Conservation (phyloP, 2,113 vertebrate species). For the Cyanoderma ruficeps region DNA sequence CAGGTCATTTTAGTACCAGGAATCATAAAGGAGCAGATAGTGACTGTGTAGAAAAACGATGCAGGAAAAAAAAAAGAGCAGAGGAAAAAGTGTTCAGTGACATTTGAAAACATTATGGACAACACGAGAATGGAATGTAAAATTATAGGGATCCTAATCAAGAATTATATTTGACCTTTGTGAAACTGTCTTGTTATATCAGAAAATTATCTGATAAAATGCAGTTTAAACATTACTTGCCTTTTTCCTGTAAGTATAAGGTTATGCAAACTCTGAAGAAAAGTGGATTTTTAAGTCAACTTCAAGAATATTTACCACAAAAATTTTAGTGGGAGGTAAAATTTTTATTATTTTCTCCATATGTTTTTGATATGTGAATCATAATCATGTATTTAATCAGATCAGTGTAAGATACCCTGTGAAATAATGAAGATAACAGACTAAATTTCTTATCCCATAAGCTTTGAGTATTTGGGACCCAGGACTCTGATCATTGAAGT, state of each 20-base stretch:
- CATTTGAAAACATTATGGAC: background rate
- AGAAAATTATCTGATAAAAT: background rate
- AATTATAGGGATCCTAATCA: background rate
- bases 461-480: background rate
- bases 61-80: background rate
- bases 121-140: background rate
- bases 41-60: background rate
- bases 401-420: background rate
- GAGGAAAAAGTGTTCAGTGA: background rate
- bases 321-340: background rate
- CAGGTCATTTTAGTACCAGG: background rate
- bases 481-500: background rate
- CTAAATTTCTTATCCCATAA: background rate
- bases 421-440: background rate
- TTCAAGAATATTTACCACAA: background rate
- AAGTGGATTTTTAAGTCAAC: background rate
- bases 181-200: background rate
- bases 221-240: background rate
- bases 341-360: background rate
- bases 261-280: background rate
- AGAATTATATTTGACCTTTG: background rate
- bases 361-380: fast-evolving
- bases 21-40: background rate
- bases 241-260: background rate
- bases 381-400: background rate